Percentiles rank a stretch among this genome's conserved stretches.
These are phyloP conservation scores for Kobus ellipsiprymnus DNA, from an alignment of 2,113 vertebrate species.

Conservation along the genomic window DNA sequence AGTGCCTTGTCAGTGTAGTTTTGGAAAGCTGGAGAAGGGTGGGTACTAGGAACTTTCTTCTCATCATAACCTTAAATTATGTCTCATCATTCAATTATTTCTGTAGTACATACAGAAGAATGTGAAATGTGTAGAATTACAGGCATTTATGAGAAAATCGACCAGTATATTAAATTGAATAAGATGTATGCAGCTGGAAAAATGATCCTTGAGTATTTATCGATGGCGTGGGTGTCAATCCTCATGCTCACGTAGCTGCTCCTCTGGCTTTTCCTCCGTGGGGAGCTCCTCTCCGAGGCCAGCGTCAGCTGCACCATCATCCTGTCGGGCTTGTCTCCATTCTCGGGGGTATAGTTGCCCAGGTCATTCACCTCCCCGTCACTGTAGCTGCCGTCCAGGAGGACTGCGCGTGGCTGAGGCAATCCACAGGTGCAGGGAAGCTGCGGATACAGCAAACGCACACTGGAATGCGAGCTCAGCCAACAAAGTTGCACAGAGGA, in stretches of 20 bases:
- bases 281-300: constrained; percentile 84
- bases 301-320: constrained; percentile 91
- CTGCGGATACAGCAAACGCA: constrained; percentile 72
- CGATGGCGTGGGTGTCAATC: constrained; percentile 97
- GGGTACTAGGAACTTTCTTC: neutral
- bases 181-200: constrained; percentile 96
- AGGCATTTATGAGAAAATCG: constrained; percentile 90
- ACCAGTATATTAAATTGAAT: constrained; percentile 99
- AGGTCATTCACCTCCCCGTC: constrained; percentile 88
- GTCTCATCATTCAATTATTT: neutral
- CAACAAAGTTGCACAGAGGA: too few relatives aligned
- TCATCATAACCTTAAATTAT: neutral
- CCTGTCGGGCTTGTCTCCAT: constrained; percentile 87
- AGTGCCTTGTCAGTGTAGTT: neutral
- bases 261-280: constrained; percentile 85
- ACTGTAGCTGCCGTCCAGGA: constrained; percentile 88
- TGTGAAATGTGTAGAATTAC: neutral
- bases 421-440: constrained; percentile 90
- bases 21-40: neutral
- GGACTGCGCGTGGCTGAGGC: constrained; percentile 85
- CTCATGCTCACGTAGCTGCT: constrained; percentile 91
- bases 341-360: constrained; percentile 85
- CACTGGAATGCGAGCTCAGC: fast-evolving
- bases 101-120: neutral
- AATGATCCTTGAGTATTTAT: constrained; percentile 97